Evolutionary conservation across 2,888 invertebrate genomes (phyloP), one percentile per base, ranked within the genome.

Genomic region (Hemistola chrysoprasaria): DNA sequence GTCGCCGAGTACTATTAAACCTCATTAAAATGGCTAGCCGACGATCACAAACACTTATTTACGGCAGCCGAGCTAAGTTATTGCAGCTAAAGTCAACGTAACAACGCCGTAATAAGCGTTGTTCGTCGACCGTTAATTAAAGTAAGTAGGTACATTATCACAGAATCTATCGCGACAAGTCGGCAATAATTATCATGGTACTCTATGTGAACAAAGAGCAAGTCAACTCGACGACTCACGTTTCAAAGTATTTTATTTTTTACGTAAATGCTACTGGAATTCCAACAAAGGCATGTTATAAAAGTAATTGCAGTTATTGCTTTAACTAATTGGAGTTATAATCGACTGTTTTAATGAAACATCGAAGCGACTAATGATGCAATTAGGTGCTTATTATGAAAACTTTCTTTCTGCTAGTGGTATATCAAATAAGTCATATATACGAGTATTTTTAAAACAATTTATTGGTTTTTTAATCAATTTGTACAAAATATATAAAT

Each of bases 1-100:
- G 52, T 51, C 50, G 56, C 46, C 56, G 47, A 53, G 50, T 57
- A 65, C 75, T 78, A 78, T 80, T 84, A 77, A 80, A 78, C 75
- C 76, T 80, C 78, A 79, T 82, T 83, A 78, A 80, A 78, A 80
- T 82, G 76, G 70, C 74, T 74, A 75, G 72, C 65, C 70, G 66
- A 74, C 75, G 70, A 77, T 79, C 80, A 77, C 75, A 76, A 78
- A 75, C 73, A 64, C 68, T 76, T 78, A 79, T 79, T 80, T 78
- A 80, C 74, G 65, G 69, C 70, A 64, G 58, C 56, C 45, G 52
- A 59, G 57, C 54, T 46, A 72, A 77, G 67, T 78, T 78, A 78
- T 76, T 74, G 73, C 73, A 57, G 65, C 62, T 69, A 66, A 64
- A 73, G 69, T 68, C 67, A 62, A 71, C 66, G 65, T 65, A 65